phyloP scores from a whole-genome alignment of 2,797 vertebrate species.

The Gallinago nigripennis region DNA sequence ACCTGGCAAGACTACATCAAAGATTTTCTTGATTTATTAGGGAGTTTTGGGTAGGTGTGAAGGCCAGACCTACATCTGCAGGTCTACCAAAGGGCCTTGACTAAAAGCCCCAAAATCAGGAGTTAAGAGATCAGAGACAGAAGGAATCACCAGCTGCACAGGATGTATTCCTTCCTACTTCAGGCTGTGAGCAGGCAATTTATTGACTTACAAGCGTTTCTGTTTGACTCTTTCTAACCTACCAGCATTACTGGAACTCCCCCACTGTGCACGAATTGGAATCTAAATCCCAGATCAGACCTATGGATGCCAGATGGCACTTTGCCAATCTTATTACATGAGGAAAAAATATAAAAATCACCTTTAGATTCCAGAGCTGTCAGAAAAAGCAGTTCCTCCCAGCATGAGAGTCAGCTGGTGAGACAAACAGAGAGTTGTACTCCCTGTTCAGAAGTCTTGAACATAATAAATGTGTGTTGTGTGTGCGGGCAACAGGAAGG shows the following conservation, averaged over 20 bases:
- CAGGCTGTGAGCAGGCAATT: neutral
- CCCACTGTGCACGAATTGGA: neutral
- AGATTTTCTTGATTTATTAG: neutral
- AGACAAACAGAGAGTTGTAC: neutral
- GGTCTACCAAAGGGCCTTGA: neutral
- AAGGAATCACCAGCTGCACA: neutral
- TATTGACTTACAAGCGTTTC: neutral
- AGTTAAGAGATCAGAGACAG: neutral
- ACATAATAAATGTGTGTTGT: neutral
- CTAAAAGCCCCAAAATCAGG: neutral
- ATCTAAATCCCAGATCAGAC: neutral
- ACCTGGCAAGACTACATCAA: neutral
- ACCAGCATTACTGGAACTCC: neutral
- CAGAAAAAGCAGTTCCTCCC: neutral
- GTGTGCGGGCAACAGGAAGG: neutral
- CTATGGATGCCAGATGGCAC: neutral
- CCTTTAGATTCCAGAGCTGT: neutral
- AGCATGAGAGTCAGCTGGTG: neutral
- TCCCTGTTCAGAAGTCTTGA: neutral
- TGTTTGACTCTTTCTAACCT: slow-evolving; percentile 16
- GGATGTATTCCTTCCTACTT: neutral
- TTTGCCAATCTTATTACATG: neutral
- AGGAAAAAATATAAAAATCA: neutral
- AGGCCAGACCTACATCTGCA: neutral
- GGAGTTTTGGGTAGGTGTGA: neutral